Percentiles rank a stretch among this genome's conserved stretches.
Evolutionary conservation across 2,888 invertebrate species (phyloP).

Genomic region (Amphipyra berbera): DNA sequence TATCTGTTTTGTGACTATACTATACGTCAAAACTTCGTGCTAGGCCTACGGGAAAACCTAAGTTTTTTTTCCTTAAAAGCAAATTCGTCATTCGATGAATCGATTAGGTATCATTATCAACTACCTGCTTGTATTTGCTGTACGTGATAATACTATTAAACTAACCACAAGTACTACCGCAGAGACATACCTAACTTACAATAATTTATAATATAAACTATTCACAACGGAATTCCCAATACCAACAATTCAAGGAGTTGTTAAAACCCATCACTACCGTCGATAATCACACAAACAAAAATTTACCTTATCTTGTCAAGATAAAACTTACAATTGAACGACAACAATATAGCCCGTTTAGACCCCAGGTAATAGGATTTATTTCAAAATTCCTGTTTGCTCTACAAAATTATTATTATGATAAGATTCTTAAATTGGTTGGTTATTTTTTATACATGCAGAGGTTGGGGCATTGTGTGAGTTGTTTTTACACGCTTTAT

Average conservation of each 20-base stretch:
- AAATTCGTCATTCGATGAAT: slow-evolving; percentile 23
- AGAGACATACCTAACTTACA: slow-evolving; percentile 4
- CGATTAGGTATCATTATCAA: slow-evolving; percentile 13
- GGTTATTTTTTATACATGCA: slow-evolving; percentile 33
- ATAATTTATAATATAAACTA: slow-evolving; percentile 62
- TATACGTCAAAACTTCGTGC: too few species aligned
- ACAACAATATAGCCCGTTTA: slow-evolving; percentile 5
- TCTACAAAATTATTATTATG: background rate
- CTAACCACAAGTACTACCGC: slow-evolving; percentile 13
- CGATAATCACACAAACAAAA: slow-evolving; percentile 18
- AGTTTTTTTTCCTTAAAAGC: slow-evolving; percentile 15
- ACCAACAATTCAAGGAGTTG: slow-evolving; percentile 68
- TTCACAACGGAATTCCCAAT: slow-evolving; percentile 74
- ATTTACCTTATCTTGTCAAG: slow-evolving; percentile 27
- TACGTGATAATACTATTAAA: slow-evolving; percentile 47
- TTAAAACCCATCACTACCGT: slow-evolving; percentile 63
- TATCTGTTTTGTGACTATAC: too few species aligned
- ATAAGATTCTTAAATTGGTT: slow-evolving; percentile 18
- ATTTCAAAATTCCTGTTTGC: slow-evolving; percentile 31
- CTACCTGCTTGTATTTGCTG: background rate
- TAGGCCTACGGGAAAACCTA: too few species aligned
- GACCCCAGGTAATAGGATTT: slow-evolving; percentile 44
- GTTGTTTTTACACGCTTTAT: too few species aligned
- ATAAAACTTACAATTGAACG: slow-evolving; percentile 7
- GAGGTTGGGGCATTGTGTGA: slow-evolving; percentile 1